Conservation (phyloP, 2,888 invertebrate species). For the Amphipoea lucens region DNA sequence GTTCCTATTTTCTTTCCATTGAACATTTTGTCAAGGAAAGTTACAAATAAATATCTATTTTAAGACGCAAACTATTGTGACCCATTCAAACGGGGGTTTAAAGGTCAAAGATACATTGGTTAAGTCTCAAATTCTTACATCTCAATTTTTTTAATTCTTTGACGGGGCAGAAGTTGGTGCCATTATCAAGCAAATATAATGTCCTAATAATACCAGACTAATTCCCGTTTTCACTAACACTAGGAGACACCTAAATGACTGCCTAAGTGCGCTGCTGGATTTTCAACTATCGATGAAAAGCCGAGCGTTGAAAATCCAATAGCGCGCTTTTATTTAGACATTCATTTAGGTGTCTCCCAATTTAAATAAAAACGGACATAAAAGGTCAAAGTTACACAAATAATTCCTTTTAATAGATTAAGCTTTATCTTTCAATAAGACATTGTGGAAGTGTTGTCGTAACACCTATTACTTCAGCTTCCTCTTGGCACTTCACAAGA, state of each 20-base stretch:
- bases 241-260: neutral
- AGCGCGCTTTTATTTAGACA: neutral
- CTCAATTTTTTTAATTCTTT: neutral
- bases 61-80: neutral
- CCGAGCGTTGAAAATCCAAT: neutral
- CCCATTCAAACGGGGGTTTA: neutral
- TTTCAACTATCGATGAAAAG: neutral
- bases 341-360: neutral
- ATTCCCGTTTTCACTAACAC: neutral
- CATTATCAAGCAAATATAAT: neutral
- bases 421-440: constrained; percentile 12
- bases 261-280: neutral
- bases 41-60: neutral
- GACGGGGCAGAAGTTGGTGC: neutral
- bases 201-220: neutral
- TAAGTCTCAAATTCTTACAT: neutral
- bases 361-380: neutral
- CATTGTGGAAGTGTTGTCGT: constrained; percentile 28
- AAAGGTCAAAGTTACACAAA: neutral
- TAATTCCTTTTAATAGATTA: neutral
- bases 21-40: neutral
- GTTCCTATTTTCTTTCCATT: constrained; percentile 1
- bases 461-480: constrained; percentile 46
- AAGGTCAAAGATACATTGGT: neutral
- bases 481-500: constrained; percentile 29